These are phyloP conservation scores for Silurus asotus DNA, from an alignment of 2,113 vertebrate species.

Conservation along the genomic window DNA sequence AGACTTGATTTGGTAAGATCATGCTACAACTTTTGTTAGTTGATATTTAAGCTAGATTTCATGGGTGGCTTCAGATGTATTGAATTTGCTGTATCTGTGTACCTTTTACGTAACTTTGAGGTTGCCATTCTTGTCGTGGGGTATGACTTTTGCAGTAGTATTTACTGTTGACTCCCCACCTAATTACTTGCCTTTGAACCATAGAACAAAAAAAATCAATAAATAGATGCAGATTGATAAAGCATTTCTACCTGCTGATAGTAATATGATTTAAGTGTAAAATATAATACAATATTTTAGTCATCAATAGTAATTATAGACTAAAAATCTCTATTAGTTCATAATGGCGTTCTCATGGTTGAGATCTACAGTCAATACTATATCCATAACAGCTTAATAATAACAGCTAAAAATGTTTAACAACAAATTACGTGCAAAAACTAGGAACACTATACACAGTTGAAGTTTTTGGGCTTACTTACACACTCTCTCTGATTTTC, in stretches of 20 bases:
- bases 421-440: neutral
- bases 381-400: neutral
- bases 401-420: too few relatives aligned
- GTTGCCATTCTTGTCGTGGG: neutral
- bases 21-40: neutral
- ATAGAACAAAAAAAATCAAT: neutral
- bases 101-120: neutral
- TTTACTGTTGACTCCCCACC: neutral
- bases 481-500: neutral
- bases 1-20: neutral
- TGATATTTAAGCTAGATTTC: neutral
- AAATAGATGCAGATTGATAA: neutral
- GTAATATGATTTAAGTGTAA: neutral
- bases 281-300: neutral
- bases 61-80: neutral
- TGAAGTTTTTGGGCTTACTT: neutral
- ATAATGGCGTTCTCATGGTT: neutral
- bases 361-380: neutral
- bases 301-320: neutral
- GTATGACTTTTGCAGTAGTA: neutral
- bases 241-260: neutral
- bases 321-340: neutral
- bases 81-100: neutral
- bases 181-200: neutral
- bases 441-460: neutral